These are phyloP conservation scores for Drosophila silvestris DNA, from an alignment of 2,888 invertebrate genomes.

Conservation along the genomic window DNA sequence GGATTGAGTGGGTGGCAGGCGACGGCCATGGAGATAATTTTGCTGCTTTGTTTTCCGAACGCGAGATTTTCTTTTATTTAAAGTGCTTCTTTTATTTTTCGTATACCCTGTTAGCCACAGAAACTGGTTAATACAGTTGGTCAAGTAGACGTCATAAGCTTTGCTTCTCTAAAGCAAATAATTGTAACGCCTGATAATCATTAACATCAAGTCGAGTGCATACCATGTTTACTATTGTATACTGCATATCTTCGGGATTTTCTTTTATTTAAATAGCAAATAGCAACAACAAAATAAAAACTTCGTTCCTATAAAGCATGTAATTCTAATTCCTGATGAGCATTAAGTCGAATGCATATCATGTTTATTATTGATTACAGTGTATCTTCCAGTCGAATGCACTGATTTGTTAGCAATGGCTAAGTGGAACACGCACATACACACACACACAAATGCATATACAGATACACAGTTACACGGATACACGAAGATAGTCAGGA, in stretches of 20 bases:
- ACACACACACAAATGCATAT: conserved; percentile 1
- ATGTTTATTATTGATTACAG: conserved; percentile 2
- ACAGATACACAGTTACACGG: conserved; percentile 27
- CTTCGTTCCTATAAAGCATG: neutral
- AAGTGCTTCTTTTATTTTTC: conserved; percentile 10
- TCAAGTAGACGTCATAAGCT: neutral
- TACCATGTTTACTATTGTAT: neutral
- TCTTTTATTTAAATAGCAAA: conserved; percentile 8
- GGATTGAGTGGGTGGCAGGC: conserved; percentile 9
- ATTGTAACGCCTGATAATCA: neutral
- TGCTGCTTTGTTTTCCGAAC: conserved; percentile 62
- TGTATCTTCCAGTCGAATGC: conserved; percentile 17
- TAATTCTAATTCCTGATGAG: neutral
- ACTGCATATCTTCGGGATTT: conserved; percentile 25
- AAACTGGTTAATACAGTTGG: neutral
- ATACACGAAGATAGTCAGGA: conserved; percentile 43
- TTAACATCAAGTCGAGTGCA: neutral
- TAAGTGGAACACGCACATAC: conserved; percentile 64
- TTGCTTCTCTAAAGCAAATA: neutral
- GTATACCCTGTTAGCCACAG: conserved; percentile 11
- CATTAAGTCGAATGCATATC: neutral
- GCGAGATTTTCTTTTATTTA: conserved; percentile 54
- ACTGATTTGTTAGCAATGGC: conserved; percentile 18
- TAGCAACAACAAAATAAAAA: neutral
- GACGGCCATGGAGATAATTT: conserved; percentile 58